Base-by-base conservation (phyloP, 2,888 invertebrate species). In the Lacanobia oleracea region DNA sequence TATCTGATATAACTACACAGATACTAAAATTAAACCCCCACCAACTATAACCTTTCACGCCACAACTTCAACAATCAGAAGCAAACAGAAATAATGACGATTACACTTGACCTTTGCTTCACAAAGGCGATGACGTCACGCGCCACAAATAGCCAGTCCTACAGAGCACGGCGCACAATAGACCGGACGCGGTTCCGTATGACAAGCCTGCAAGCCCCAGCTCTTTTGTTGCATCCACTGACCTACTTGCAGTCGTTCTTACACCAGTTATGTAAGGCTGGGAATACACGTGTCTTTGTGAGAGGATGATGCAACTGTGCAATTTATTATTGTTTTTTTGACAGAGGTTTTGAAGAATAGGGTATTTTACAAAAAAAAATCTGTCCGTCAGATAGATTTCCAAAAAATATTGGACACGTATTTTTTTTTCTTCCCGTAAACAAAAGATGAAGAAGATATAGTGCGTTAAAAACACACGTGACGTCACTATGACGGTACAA, bases 171-270 rank as follows among this genome's bases (percentile, higher is more conserved):
- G 64, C 14, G 53, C 45, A 81, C 69, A 82, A 81, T 78, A 71
- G 71, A 50, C 75, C 81, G 82, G 81, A 81, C 40, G 81, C 45
- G 71, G 81, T 81, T 81, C 81, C 82, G 78, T 81, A 69, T 59
- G 70, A 66, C 65, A 57, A 65, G 62, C 62, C 33, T 62, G 54
- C 78, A 51, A 56, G 72, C 64, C 53, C 59, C 40, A 57, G 79
- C 68, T 75, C 85, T 77, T 81, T 83, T 85, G 85, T 80, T 77
- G 74, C 68, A 72, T 69, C 66, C 59, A 82, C 57, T 84, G 84
- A 84, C 85, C 85, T 57, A 84, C 53, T 82, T 85, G 75, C 59
- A 68, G 40, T 56, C 33, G 53, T 51, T 56, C 57, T 57, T 68
- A 66, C 60, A 66, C 23, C 66, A 67, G 68, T 67, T 67, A 64